Conservation (phyloP, 2,797 vertebrate species). For the Takifugu ocellatus region DNA sequence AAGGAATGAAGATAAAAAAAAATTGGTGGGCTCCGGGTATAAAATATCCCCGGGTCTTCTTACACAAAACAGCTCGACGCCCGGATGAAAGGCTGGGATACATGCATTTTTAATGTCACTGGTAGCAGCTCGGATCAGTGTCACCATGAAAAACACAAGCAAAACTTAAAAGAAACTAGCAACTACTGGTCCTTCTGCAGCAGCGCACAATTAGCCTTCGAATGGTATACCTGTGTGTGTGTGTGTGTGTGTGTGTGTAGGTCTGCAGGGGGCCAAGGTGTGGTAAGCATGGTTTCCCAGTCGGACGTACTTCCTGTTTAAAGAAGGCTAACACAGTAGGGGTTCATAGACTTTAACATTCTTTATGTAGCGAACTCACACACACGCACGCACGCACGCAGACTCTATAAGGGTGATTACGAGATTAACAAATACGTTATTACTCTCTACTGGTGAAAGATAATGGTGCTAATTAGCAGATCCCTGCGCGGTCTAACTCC, state of each 20-base stretch:
- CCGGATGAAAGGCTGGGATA: conserved; percentile 70
- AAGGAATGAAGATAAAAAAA: conserved; percentile 74
- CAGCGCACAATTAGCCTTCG: conserved; percentile 8
- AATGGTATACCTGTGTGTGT: conserved; percentile 4
- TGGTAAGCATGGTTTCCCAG: conserved; percentile 43
- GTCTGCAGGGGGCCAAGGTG: conserved; percentile 36
- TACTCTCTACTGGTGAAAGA: background rate
- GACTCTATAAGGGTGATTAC: background rate
- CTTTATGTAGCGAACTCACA: conserved; percentile 12
- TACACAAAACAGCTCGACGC: conserved; percentile 58
- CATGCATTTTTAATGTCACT: conserved; percentile 74
- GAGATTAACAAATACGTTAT: background rate
- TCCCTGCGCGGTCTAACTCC: conserved; percentile 9
- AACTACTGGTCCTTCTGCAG: conserved; percentile 47
- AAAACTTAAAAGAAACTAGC: conserved; percentile 46
- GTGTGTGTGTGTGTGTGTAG: conserved; percentile 29
- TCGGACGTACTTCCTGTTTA: conserved; percentile 40
- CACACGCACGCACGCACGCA: conserved; percentile 4
- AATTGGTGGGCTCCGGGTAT: conserved; percentile 52
- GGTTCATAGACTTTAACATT: too few species aligned
- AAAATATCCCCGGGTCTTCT: conserved; percentile 72
- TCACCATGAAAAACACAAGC: conserved; percentile 40
- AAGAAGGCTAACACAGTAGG: conserved; percentile 24
- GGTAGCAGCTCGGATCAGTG: conserved; percentile 68
- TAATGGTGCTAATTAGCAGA: conserved; percentile 15